These are phyloP conservation scores for Montifringilla adamsi DNA, from an alignment of 2,113 vertebrate genomes.

Conservation along the genomic window DNA sequence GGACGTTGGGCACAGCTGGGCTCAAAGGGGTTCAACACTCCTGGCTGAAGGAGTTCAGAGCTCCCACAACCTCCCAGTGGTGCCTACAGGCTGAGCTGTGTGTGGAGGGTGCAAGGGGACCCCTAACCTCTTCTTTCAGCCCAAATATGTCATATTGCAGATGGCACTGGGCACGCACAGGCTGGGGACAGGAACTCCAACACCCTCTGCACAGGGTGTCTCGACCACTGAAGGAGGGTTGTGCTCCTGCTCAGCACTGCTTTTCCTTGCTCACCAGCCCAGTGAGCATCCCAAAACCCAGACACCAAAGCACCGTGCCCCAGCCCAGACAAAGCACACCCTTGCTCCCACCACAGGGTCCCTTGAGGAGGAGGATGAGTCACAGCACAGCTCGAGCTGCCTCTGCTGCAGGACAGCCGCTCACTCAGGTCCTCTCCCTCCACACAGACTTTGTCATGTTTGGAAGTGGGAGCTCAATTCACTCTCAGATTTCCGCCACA, in stretches of 20 bases:
- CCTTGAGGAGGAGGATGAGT: neutral
- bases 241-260: neutral
- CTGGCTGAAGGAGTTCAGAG: neutral
- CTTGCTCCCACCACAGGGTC: neutral
- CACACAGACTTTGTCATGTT: neutral
- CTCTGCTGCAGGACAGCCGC: neutral
- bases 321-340: neutral
- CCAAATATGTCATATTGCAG: neutral
- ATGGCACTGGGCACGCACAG: accelerated
- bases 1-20: accelerated
- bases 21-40: neutral
- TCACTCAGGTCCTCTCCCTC: neutral
- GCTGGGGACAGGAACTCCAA: neutral
- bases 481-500: neutral
- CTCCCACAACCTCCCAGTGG: accelerated
- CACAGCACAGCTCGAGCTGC: accelerated
- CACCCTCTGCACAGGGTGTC: accelerated
- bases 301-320: neutral
- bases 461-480: neutral
- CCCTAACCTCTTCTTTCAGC: neutral
- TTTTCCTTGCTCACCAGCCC: neutral
- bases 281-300: neutral
- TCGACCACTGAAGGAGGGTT: too few relatives aligned
- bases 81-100: neutral
- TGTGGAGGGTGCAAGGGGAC: neutral